These are phyloP conservation scores for Aphidius ervi DNA, from an alignment of 1,140 invertebrate species.

Conservation along the genomic window DNA sequence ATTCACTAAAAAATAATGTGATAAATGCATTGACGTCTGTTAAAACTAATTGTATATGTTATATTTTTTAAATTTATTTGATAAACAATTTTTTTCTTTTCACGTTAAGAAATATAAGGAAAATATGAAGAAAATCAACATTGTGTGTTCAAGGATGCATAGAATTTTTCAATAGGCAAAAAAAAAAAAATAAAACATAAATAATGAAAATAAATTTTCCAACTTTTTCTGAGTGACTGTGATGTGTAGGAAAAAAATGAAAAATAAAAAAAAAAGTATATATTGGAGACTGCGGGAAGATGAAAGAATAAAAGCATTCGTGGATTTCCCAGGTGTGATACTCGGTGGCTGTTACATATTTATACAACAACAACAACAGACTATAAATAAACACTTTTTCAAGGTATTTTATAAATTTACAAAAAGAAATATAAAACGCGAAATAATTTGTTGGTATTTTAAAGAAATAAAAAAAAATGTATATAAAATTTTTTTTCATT, in stretches of 20 bases:
- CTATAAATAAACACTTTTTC: background rate
- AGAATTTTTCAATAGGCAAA: constrained; percentile 26
- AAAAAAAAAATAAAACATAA: constrained; percentile 19
- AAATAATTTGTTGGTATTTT: no score
- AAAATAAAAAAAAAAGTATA: constrained; percentile 5
- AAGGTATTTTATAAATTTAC: no score
- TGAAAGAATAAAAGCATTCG: constrained; percentile 13
- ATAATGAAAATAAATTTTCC: constrained; percentile 15
- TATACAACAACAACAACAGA: no score
- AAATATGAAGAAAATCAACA: constrained; percentile 11
- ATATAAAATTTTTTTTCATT: no score
- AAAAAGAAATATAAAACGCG: no score
- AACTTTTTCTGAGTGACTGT: constrained; percentile 15
- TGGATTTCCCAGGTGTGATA: constrained; percentile 22
- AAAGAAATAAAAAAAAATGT: no score
- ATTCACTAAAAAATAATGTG: background rate
- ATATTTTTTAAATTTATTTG: no score
- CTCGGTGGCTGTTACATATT: background rate
- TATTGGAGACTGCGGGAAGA: constrained; percentile 1
- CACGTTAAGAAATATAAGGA: constrained; percentile 1
- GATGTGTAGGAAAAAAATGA: constrained; percentile 7
- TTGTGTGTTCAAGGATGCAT: constrained; percentile 23
- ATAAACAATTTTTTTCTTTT: background rate
- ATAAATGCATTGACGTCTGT: background rate
- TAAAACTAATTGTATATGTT: no score